Evolutionary conservation across 2,113 vertebrate genomes (phyloP).

Genomic region (Elgaria multicarinata): DNA sequence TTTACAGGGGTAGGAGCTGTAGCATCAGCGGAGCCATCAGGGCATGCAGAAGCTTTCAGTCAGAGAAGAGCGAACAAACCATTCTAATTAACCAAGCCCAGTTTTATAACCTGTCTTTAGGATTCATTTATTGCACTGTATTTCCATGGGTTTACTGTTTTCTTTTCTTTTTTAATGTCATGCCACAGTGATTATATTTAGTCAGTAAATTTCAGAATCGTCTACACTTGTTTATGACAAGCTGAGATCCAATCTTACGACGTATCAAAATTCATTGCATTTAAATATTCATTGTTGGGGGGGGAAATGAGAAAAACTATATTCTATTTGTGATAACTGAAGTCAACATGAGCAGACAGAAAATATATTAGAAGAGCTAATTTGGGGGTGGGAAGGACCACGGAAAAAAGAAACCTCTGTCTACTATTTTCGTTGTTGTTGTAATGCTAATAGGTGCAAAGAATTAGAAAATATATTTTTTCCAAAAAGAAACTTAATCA

Average conservation of each 20-base stretch:
- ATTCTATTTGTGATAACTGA: slow-evolving; percentile 61
- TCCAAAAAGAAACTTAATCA: neutral
- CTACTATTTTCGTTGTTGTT: too few relatives aligned
- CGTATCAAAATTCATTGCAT: slow-evolving; percentile 62
- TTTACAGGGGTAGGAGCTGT: neutral
- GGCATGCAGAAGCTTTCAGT: neutral
- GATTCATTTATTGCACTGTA: slow-evolving; percentile 18
- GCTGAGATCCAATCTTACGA: slow-evolving; percentile 45
- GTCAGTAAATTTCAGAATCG: slow-evolving; percentile 65
- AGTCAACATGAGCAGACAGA: slow-evolving; percentile 35
- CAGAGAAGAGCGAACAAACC: slow-evolving; percentile 8
- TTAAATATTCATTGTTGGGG: slow-evolving; percentile 67
- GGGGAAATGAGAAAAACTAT: slow-evolving; percentile 6
- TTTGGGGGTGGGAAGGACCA: neutral
- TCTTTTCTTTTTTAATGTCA: slow-evolving; percentile 43
- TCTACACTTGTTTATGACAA: slow-evolving; percentile 56
- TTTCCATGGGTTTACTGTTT: slow-evolving; percentile 37
- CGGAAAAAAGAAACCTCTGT: neutral
- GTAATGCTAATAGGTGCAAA: neutral
- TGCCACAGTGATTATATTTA: slow-evolving; percentile 55
- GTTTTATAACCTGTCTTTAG: slow-evolving; percentile 32
- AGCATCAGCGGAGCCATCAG: slow-evolving; percentile 12
- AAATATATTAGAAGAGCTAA: slow-evolving; percentile 50
- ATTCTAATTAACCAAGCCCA: slow-evolving; percentile 27
- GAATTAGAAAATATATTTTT: neutral